Evolutionary conservation across 2,113 vertebrate species (phyloP).

Genomic region (Planiliza haematocheilus): DNA sequence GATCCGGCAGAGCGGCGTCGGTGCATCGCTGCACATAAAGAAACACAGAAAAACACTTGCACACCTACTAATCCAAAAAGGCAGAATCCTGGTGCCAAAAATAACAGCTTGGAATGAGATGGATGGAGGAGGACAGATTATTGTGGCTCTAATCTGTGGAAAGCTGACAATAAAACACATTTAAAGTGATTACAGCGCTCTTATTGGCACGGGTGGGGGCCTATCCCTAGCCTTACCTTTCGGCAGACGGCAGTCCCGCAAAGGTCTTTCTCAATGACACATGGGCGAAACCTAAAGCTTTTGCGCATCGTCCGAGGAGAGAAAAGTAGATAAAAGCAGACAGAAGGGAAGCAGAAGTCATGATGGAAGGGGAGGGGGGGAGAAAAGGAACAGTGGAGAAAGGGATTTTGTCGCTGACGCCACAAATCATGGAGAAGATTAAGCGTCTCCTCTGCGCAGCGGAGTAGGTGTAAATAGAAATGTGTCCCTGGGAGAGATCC

Average conservation of each 20-base stretch:
- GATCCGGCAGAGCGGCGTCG: not conserved
- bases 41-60: constrained; percentile 37
- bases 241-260: constrained; percentile 17
- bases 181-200: constrained; percentile 80
- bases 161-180: constrained; percentile 83
- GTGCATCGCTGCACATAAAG: not conserved
- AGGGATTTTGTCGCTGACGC: constrained; percentile 59
- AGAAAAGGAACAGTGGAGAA: constrained; percentile 41
- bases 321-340: constrained; percentile 8
- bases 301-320: constrained; percentile 25
- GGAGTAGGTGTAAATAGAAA: constrained; percentile 78
- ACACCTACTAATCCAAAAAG: constrained; percentile 82
- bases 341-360: constrained; percentile 9
- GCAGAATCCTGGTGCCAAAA: constrained; percentile 78
- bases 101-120: constrained; percentile 83
- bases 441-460: constrained; percentile 57
- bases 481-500: constrained; percentile 73
- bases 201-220: constrained; percentile 68
- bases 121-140: constrained; percentile 83
- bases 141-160: constrained; percentile 80
- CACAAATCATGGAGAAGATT: constrained; percentile 72
- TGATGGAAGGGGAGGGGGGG: too few relatives aligned
- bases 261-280: constrained; percentile 45
- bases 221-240: constrained; percentile 31
- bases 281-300: constrained; percentile 17